Conservation (phyloP, 2,888 invertebrate genomes). For the Spodoptera exigua region DNA sequence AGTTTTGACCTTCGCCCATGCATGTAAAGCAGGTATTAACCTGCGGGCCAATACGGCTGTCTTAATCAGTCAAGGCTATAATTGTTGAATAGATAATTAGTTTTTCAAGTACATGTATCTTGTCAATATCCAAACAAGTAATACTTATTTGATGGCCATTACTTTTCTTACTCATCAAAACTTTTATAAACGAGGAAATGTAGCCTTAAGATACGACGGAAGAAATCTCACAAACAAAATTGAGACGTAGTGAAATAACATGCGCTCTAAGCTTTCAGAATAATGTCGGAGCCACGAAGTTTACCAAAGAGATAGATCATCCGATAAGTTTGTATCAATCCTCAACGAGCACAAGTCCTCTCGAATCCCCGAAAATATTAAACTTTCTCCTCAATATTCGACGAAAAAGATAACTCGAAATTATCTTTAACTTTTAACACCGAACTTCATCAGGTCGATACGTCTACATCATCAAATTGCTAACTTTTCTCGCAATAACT, state of each 20-base stretch:
- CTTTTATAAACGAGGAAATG: no score
- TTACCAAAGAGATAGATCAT: not conserved
- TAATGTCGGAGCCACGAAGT: not conserved
- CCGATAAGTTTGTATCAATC: conserved; percentile 8
- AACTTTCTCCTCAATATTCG: conserved; percentile 35
- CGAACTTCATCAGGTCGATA: conserved; percentile 39
- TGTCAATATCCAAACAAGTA: no score
- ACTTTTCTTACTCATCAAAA: no score
- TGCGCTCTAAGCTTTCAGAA: not conserved
- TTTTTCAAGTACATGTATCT: no score
- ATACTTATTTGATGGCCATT: no score
- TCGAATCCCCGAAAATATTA: conserved; percentile 13
- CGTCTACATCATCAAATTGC: conserved; percentile 41
- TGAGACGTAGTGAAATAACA: not conserved
- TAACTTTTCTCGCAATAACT: conserved; percentile 46
- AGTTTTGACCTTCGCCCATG: no score
- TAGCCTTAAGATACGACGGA: no score
- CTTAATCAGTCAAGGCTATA: no score
- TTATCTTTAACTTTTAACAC: conserved; percentile 26
- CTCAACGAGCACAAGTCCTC: not conserved
- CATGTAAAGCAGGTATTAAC: no score
- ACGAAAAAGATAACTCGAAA: conserved; percentile 37
- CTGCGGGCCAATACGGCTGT: no score
- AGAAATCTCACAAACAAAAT: not conserved
- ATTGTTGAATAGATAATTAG: no score